A percentile compares a stretch with the other conserved stretches of the same genome.
Evolutionary conservation across 2,113 vertebrate species (phyloP).

Genomic region (Kobus ellipsiprymnus): DNA sequence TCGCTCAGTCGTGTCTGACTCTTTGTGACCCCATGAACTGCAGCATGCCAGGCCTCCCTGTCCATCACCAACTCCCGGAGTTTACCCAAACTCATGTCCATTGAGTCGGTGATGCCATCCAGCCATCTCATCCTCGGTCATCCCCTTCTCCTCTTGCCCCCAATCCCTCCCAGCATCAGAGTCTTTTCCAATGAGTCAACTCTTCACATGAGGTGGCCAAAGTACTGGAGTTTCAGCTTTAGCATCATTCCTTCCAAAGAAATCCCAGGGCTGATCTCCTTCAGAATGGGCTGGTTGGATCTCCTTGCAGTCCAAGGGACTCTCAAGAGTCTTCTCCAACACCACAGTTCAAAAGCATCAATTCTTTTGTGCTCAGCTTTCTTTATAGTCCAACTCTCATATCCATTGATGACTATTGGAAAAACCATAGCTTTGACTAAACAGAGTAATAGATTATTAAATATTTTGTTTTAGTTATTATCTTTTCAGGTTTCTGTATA

Average conservation of each 20-base stretch:
- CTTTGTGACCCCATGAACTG: not conserved
- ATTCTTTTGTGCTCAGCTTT: not conserved
- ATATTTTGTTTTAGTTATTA: not conserved
- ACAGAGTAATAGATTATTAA: not conserved
- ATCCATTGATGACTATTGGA: not conserved
- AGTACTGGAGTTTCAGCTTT: not conserved
- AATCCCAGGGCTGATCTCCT: not conserved
- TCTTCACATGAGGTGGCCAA: not conserved
- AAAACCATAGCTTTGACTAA: not conserved
- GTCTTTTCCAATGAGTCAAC: not conserved
- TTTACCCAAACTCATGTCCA: not conserved
- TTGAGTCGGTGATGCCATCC: not conserved
- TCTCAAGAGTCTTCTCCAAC: not conserved
- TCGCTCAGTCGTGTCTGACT: fast-evolving
- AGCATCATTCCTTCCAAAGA: not conserved
- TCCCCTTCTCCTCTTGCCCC: not conserved
- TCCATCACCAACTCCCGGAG: not conserved
- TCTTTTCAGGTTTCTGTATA: not conserved
- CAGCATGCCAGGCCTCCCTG: not conserved
- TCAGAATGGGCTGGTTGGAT: not conserved
- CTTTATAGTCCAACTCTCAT: not conserved
- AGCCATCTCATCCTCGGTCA: not conserved
- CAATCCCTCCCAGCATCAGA: not conserved
- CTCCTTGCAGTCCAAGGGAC: not conserved
- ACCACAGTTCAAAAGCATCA: not conserved